These are phyloP conservation scores for Sebastes steindachneri DNA, from an alignment of 2,797 vertebrate genomes.

Conservation along the genomic window DNA sequence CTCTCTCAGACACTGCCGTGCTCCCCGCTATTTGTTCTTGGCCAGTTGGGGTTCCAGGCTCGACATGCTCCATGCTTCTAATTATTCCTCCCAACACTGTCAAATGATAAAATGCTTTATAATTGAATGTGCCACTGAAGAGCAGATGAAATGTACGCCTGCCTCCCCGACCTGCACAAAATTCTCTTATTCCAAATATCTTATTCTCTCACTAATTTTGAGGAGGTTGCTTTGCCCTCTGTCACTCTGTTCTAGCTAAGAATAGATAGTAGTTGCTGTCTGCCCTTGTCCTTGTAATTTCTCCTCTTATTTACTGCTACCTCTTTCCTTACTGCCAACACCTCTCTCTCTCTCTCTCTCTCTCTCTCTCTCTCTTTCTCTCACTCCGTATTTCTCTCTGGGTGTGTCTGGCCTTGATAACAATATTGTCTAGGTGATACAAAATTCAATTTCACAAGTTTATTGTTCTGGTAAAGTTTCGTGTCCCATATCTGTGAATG, in stretches of 20 bases:
- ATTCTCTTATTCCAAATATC: neutral
- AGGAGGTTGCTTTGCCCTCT: neutral
- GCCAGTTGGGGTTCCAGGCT: slow-evolving; percentile 46
- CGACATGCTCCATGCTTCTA: slow-evolving; percentile 51
- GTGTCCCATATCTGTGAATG: slow-evolving; percentile 44
- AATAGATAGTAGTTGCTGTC: neutral
- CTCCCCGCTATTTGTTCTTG: slow-evolving; percentile 51
- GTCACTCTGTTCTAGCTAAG: neutral
- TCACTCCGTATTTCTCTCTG: neutral
- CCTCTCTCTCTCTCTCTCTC: neutral
- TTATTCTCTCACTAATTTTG: neutral
- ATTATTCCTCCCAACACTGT: slow-evolving; percentile 52
- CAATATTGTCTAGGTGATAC: slow-evolving; percentile 36
- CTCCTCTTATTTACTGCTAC: neutral
- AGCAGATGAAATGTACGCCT: slow-evolving; percentile 25
- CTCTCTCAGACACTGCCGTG: slow-evolving; percentile 21
- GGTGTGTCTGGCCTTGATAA: slow-evolving; percentile 45
- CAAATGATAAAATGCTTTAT: slow-evolving; percentile 40
- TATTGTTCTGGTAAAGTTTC: slow-evolving; percentile 52
- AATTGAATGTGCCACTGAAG: slow-evolving; percentile 34
- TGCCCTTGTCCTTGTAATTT: slow-evolving; percentile 24
- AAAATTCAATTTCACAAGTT: slow-evolving; percentile 65
- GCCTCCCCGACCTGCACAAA: slow-evolving; percentile 3
- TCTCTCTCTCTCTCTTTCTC: neutral
- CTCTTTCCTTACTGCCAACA: neutral